These are phyloP conservation scores for Melanotaenia trifasciata DNA, from an alignment of 2,797 vertebrate genomes.

Conservation along the genomic window DNA sequence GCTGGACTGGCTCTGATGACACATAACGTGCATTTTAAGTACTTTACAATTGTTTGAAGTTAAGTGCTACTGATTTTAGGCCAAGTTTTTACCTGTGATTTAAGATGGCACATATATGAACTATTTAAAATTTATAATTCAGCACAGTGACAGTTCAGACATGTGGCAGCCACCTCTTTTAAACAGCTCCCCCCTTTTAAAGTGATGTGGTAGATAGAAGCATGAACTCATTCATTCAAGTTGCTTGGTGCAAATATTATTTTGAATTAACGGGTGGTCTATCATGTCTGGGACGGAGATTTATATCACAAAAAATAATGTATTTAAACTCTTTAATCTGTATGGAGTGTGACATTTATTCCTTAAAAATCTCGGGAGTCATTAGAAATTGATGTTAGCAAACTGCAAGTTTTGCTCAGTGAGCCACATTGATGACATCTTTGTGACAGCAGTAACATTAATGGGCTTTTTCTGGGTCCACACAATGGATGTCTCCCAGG, in stretches of 20 bases:
- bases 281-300: rapidly evolving
- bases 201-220: not conserved
- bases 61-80: not conserved
- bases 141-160: not conserved
- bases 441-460: not conserved
- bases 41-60: not conserved
- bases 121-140: not conserved
- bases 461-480: conserved; percentile 16
- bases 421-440: not conserved
- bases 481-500: conserved; percentile 12
- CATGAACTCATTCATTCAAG: conserved; percentile 4
- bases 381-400: conserved; percentile 1
- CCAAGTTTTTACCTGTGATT: not conserved
- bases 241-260: not conserved
- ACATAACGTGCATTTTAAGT: too few relatives aligned
- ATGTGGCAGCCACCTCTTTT: conserved; percentile 6
- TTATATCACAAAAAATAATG: rapidly evolving
- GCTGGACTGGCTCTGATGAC: conserved; percentile 8
- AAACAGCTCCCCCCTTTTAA: not conserved
- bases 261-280: not conserved
- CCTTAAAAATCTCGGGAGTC: not conserved
- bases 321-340: not conserved
- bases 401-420: not conserved
- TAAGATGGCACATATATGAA: not conserved
- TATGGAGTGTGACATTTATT: conserved; percentile 1